Percentiles rank a stretch among this genome's conserved stretches.
phyloP scores from a whole-genome alignment of 2,797 vertebrate genomes.

The Cetoscarus ocellatus region DNA sequence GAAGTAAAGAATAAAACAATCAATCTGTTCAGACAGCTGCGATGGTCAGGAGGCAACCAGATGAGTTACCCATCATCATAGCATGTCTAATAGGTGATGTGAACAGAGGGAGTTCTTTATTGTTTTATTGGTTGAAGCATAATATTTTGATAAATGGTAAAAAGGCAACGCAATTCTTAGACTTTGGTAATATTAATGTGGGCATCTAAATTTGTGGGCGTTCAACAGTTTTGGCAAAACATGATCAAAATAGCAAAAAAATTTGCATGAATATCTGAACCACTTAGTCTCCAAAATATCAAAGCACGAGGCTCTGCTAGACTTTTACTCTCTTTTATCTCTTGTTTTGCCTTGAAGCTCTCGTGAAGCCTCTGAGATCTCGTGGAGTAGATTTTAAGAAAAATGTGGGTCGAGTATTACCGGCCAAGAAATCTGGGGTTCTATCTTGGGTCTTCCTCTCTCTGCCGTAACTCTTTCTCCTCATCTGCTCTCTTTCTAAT shows the following conservation, averaged over 20 bases:
- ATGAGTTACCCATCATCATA: not conserved
- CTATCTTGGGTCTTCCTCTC: conserved; percentile 63
- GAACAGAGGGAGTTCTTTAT: not conserved
- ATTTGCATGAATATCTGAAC: conserved; percentile 1
- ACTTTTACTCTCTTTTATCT: conserved; percentile 11
- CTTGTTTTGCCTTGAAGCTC: conserved; percentile 35
- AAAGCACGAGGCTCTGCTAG: conserved; percentile 1
- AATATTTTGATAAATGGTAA: not conserved
- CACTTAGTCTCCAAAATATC: conserved; percentile 20
- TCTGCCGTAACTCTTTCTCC: conserved; percentile 71
- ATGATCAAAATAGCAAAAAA: conserved; percentile 7
- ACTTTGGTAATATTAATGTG: not conserved
- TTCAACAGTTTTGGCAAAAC: conserved; percentile 5
- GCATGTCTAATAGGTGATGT: not conserved
- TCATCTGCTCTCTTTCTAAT: conserved; percentile 82
- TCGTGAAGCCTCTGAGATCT: conserved; percentile 38
- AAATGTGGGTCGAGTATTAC: conserved; percentile 67
- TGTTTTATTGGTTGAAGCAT: no score
- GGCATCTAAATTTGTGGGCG: not conserved
- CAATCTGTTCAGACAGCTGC: no score
- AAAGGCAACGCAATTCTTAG: not conserved
- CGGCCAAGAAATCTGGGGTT: conserved; percentile 58
- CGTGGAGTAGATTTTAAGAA: conserved; percentile 45
- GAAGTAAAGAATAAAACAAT: no score
- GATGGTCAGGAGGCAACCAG: no score